Evolutionary conservation across 1,140 invertebrate genomes (phyloP).

Genomic region (Drosophila fuyamai): DNA sequence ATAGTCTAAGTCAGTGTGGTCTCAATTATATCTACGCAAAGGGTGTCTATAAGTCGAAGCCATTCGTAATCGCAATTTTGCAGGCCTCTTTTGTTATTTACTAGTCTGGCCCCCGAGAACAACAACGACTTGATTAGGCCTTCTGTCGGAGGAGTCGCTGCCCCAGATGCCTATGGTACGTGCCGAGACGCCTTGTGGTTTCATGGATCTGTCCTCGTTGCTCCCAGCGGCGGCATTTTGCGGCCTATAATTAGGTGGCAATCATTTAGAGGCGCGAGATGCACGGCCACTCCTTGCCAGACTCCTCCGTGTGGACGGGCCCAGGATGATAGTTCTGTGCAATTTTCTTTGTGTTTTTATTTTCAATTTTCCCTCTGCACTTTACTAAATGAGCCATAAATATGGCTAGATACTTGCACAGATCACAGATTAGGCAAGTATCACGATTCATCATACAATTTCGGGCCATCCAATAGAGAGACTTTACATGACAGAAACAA

Average conservation of each 20-base stretch:
- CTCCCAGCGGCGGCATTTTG: constrained; percentile 50
- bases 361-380: constrained; percentile 48
- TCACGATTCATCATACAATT: constrained; percentile 28
- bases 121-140: constrained; percentile 48
- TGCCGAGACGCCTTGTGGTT: constrained; percentile 26
- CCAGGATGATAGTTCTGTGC: constrained; percentile 27
- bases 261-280: constrained; percentile 54
- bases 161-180: constrained; percentile 35
- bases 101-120: constrained; percentile 34
- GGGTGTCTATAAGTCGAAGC: constrained; percentile 25
- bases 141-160: constrained; percentile 37
- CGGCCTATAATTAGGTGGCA: constrained; percentile 58
- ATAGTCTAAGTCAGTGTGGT: no score
- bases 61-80: neutral
- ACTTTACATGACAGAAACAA: constrained; percentile 11
- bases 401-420: constrained; percentile 46
- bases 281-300: constrained; percentile 42
- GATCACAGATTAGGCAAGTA: constrained; percentile 29
- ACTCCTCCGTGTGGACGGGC: constrained; percentile 13
- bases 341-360: constrained; percentile 43
- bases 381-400: constrained; percentile 55
- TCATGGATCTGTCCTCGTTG: constrained; percentile 37
- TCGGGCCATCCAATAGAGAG: neutral
- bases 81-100: constrained; percentile 35
- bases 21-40: neutral